Evolutionary conservation across 2,797 vertebrate species (phyloP), one percentile per base, ranked within the genome.

Genomic region (Iguana delicatissima): DNA sequence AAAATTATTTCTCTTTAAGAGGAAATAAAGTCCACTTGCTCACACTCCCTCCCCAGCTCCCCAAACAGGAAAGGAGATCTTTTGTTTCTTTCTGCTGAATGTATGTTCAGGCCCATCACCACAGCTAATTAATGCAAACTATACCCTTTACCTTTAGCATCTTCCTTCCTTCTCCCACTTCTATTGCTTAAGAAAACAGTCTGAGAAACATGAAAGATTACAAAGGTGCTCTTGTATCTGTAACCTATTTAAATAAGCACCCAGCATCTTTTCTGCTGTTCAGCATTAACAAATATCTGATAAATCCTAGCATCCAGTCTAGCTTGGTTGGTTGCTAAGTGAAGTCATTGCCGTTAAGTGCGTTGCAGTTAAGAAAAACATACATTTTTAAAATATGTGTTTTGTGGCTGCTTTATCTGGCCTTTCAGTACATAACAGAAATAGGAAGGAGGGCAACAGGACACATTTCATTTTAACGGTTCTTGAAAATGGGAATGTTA

Each of bases 101-200:
- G 57, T 55, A 79, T 86, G 57, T 64, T 87, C 67, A 55, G 20
- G 5, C 76, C 90, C 10, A 42, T 38, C 72, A 86, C 76, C 74
- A 87, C 35, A n/a, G 55, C 38, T 80, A 6, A 57, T 84, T 24
- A 42, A 72, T 85, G 62, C 74, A 80, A 67, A 32, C 83, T 20
- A 52, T 67, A 83, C 24, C 76, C 38, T 50, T 57, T 81, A 72
- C 50, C 69, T 62, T 57, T 90, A 10, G 22, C 32, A 52, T 32
- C 35, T 50, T 77, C 18, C 69, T 7, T n/a, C 50, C 72, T n/a
- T 74, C 52, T 57, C n/a, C 16, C 52, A 18, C 8, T 6, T 38
- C 77, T 88, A 80, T 84, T 73, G 80, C 77, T 52, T 76, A 64
- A 0, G 2, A 6, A 79, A 0, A 84, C 52, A 13, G 0, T 57